Conservation (phyloP, 2,888 invertebrate genomes). For the Eupithecia subumbrata region DNA sequence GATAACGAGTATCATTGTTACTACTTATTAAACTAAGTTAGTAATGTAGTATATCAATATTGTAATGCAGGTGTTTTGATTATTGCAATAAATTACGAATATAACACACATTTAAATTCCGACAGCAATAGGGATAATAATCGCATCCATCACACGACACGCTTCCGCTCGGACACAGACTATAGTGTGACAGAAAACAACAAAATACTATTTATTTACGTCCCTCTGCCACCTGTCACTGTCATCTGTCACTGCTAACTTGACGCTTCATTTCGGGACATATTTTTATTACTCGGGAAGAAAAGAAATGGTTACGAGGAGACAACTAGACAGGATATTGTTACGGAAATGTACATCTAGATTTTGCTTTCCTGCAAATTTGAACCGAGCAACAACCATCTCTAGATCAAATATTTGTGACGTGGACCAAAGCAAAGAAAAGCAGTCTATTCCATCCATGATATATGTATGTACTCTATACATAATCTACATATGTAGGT, state of each 20-base stretch:
- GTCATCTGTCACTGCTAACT: slow-evolving; percentile 37
- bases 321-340: slow-evolving; percentile 21
- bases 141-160: slow-evolving; percentile 18
- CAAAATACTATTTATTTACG: slow-evolving; percentile 39
- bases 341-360: not conserved
- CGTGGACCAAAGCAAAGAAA: not conserved
- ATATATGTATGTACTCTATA: not conserved
- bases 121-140: not conserved
- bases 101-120: not conserved
- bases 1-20: not conserved
- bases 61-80: not conserved
- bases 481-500: not conserved
- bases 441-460: slow-evolving; percentile 9
- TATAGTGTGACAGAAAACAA: slow-evolving; percentile 32
- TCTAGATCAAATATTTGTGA: slow-evolving; percentile 7
- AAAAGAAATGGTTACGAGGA: slow-evolving; percentile 14
- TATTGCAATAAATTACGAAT: not conserved
- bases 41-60: not conserved
- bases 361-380: not conserved
- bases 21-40: not conserved
- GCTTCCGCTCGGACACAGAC: slow-evolving; percentile 9
- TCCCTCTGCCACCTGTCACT: slow-evolving; percentile 31
- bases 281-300: slow-evolving; percentile 19
- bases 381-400: not conserved
- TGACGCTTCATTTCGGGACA: slow-evolving; percentile 40